Evolutionary conservation across 2,888 invertebrate genomes (phyloP), one percentile per base, ranked within the genome.

Genomic region (Tenthredo scrophulariae): DNA sequence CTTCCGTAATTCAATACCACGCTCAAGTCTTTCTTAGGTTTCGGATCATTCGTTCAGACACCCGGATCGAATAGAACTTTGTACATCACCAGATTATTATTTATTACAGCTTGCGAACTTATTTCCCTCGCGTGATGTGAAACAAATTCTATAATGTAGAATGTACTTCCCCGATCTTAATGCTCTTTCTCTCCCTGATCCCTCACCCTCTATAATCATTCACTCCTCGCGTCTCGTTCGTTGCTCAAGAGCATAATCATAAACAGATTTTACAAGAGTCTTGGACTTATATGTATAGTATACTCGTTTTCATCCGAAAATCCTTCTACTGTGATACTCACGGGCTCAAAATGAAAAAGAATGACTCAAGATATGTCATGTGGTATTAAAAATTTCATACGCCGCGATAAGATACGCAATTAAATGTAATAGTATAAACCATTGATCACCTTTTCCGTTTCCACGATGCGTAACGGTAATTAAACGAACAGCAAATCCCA

Each of bases 401-500:
- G 22, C 26, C 26, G n/a, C n/a, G 54, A 54, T 54, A n/a, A 54
- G 54, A 54, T 54, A 26, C 22, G 22, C 62, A 62, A 62, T 62
- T 22, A 22, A 62, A 62, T 26, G 2, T 26, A 9, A 62, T 18
- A 15, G 33, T 18, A 33, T 13, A 33, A 18, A 33, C 9, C 43
- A 15, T 74, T 74, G 40, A 37, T 74, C 72, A 74, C 72, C 72
- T 74, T 40, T 40, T 74, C 22, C 43, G n/a, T 43, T 74, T 77
- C 4, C 77, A 29, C n/a, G 46, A 83, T 10, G 82, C 82, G 18
- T 40, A 54, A 43, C 37, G 88, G 72, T 89, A 88, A 84, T 91
- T 90, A 79, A 91, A 89, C 5, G 90, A 87, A 70, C 91, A 91
- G 83, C 90, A 91, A 70, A 88, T 83, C 2, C 90, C 90, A 72